Conservation (phyloP, 2,113 vertebrate genomes). For the Pithys albifrons region DNA sequence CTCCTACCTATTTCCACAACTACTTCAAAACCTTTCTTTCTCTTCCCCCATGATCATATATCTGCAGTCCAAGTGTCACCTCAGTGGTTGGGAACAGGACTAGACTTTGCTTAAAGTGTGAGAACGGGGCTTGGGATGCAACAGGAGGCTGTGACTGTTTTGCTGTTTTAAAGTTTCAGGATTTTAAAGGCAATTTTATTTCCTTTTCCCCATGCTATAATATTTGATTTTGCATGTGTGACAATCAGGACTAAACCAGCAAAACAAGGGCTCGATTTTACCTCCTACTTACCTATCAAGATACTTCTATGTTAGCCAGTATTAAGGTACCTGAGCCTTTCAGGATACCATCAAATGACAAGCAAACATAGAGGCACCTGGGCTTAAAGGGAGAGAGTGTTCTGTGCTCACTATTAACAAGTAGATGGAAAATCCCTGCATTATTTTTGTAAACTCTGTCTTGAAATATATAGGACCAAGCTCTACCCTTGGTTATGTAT, state of each 20-base stretch:
- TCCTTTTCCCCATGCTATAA: background rate
- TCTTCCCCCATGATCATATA: background rate
- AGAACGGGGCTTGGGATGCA: background rate
- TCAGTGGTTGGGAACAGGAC: background rate
- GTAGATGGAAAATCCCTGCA: background rate
- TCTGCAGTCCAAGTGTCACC: background rate
- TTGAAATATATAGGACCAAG: background rate
- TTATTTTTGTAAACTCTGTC: background rate
- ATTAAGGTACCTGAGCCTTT: background rate
- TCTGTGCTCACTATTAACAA: background rate
- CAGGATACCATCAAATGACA: background rate
- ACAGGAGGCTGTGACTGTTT: background rate
- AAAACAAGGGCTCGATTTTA: background rate
- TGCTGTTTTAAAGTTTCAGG: background rate
- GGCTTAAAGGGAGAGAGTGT: background rate
- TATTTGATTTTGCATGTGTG: background rate
- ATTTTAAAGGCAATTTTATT: background rate
- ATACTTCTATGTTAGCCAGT: background rate
- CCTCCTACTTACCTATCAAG: background rate
- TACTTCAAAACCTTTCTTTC: background rate
- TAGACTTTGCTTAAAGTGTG: background rate
- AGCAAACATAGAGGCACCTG: background rate
- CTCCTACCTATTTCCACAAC: accelerated
- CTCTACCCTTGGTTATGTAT: background rate
- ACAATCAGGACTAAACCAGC: background rate